Evolutionary conservation across 2,797 vertebrate species (phyloP).

Genomic region (Serranus cabrilla): DNA sequence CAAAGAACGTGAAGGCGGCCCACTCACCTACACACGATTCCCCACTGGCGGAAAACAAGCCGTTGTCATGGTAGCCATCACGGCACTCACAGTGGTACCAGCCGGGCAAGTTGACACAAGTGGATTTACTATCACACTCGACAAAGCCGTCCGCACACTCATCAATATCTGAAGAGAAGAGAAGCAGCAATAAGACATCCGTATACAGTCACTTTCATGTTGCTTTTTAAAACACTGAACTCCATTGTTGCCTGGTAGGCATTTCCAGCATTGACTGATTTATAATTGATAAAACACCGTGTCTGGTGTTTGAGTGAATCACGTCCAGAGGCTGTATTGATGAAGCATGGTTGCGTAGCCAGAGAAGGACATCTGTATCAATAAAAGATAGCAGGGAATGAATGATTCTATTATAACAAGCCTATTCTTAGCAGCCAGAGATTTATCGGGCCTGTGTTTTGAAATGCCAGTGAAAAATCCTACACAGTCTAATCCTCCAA

Average conservation of each 20-base stretch:
- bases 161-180: conserved; percentile 91
- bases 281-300: conserved; percentile 69
- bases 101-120: conserved; percentile 97
- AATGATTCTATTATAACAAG: conserved; percentile 60
- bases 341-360: conserved; percentile 46
- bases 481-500: conserved; percentile 7
- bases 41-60: conserved; percentile 95
- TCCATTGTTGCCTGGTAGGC: conserved; percentile 48
- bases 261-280: conserved; percentile 59
- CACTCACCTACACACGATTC: conserved; percentile 97
- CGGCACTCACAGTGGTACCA: conserved; percentile 99
- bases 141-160: conserved; percentile 97
- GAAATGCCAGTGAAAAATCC: conserved; percentile 16
- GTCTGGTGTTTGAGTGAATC: conserved; percentile 50
- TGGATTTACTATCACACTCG: conserved; percentile 97
- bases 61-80: conserved; percentile 99
- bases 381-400: conserved; percentile 54
- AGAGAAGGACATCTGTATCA: conserved; percentile 59
- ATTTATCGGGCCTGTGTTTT: conserved; percentile 9
- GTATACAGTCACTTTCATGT: conserved; percentile 21
- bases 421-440: conserved; percentile 25
- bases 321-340: conserved; percentile 63
- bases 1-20: background rate
- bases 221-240: conserved; percentile 39
- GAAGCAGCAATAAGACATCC: conserved; percentile 21